These are phyloP conservation scores for Bubo bubo DNA, from an alignment of 2,113 vertebrate genomes.

Conservation along the genomic window DNA sequence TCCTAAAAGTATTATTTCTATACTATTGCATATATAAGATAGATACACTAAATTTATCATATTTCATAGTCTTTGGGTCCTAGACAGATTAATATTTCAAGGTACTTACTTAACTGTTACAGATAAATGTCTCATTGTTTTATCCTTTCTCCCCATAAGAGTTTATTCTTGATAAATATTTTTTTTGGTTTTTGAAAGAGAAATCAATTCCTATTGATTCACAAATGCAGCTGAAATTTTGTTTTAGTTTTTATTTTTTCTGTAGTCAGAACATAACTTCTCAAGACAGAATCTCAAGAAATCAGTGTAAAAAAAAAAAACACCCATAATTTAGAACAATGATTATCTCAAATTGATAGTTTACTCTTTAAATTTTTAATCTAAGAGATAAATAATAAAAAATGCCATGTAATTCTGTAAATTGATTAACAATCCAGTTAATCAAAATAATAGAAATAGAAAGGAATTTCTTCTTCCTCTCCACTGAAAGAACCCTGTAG, in stretches of 20 bases:
- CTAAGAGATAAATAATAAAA: background rate
- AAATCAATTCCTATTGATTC: background rate
- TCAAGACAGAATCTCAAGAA: background rate
- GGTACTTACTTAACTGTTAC: background rate
- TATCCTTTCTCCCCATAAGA: background rate
- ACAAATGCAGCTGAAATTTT: background rate
- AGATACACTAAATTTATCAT: background rate
- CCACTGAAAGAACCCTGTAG: background rate
- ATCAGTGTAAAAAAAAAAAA: background rate
- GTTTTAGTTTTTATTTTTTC: background rate
- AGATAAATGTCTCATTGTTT: background rate
- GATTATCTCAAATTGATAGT: background rate
- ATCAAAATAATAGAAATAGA: background rate
- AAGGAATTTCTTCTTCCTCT: background rate
- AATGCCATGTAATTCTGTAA: background rate
- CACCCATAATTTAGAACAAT: background rate
- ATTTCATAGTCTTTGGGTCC: background rate
- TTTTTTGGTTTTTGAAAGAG: background rate
- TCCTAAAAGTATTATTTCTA: background rate
- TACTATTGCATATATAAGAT: background rate
- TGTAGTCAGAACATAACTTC: background rate
- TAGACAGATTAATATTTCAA: slow-evolving; percentile 26
- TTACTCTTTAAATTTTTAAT: background rate
- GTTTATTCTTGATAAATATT: background rate
- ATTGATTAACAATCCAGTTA: background rate